A percentile compares a stretch with the other conserved stretches of the same genome.
Evolutionary conservation across 2,888 invertebrate genomes (phyloP).

Genomic region (Eurytoma adleriae): DNA sequence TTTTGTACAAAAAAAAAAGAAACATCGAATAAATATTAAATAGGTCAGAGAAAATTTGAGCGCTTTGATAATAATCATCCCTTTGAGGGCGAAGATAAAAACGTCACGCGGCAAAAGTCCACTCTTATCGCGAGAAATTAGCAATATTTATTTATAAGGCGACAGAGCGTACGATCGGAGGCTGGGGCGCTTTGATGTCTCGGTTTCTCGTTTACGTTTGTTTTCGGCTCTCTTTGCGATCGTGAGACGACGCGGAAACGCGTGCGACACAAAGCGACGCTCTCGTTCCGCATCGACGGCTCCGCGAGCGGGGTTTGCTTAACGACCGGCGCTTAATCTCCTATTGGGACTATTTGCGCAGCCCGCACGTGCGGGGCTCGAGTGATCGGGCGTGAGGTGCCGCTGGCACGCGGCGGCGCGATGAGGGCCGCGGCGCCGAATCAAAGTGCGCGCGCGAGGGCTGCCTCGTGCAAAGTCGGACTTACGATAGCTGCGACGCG

Average conservation of each 20-base stretch:
- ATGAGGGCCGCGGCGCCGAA: constrained; percentile 10
- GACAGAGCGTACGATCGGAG: background rate
- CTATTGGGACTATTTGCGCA: constrained; percentile 54
- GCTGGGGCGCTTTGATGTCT: constrained; percentile 47
- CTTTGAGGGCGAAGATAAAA: background rate
- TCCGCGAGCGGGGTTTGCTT: constrained; percentile 48
- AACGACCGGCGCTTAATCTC: constrained; percentile 53
- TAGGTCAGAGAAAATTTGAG: background rate
- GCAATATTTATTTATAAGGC: constrained; percentile 54
- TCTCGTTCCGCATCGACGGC: constrained; percentile 54
- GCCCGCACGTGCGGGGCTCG: constrained; percentile 46
- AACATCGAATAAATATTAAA: background rate
- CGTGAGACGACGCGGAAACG: constrained; percentile 33
- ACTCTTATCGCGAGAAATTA: constrained; percentile 14
- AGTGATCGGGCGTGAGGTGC: constrained; percentile 1
- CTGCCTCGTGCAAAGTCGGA: constrained; percentile 2
- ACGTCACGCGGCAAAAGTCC: background rate
- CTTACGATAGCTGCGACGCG: background rate
- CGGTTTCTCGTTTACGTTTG: constrained; percentile 37
- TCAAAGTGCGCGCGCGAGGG: constrained; percentile 14
- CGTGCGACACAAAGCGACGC: constrained; percentile 48
- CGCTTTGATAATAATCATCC: background rate
- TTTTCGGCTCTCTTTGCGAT: constrained; percentile 27
- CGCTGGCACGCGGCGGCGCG: background rate
- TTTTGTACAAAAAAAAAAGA: constrained; percentile 2